Percentiles rank a stretch among this genome's conserved stretches.
These are phyloP conservation scores for Hormiphora californensis DNA, from an alignment of 37 sponge, comb jelly and placozoan genomes.

Conservation along the genomic window DNA sequence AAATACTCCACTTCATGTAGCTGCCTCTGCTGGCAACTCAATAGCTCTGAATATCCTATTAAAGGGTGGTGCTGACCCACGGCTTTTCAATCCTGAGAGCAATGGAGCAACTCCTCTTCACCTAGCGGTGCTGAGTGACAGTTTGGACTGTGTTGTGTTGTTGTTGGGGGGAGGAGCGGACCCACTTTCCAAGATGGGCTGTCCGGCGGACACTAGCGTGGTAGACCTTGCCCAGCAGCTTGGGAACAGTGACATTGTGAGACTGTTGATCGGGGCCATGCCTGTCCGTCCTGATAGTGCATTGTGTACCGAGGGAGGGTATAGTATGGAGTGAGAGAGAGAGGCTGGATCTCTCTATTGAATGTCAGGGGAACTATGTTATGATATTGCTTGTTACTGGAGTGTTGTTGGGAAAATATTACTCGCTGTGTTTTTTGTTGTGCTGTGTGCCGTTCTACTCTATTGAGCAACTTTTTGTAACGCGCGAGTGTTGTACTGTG, in stretches of 20 bases:
- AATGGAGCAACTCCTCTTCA: conserved; percentile 30
- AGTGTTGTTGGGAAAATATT: background rate
- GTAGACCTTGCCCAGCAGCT: background rate
- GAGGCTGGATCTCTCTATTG: too few relatives aligned
- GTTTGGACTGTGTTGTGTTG: conserved; percentile 10
- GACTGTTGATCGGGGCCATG: background rate
- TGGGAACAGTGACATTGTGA: background rate
- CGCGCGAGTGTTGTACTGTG: background rate
- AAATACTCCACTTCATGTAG: conserved; percentile 25
- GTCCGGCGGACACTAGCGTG: conserved; percentile 31
- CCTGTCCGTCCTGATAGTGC: background rate
- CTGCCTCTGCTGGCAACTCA: conserved; percentile 15
- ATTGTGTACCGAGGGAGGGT: background rate
- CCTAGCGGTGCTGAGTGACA: conserved; percentile 16
- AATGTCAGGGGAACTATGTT: background rate
- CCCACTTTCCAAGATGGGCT: background rate
- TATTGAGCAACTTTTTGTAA: background rate
- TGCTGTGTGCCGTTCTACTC: background rate
- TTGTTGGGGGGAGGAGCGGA: conserved; percentile 19
- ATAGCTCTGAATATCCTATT: conserved; percentile 10
- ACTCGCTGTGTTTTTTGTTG: background rate
- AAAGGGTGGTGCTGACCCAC: background rate
- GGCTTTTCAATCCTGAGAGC: conserved; percentile 19
- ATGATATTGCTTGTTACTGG: background rate
- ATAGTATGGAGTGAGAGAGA: background rate